Conservation (phyloP, 2,888 invertebrate species). For the Mesochorus sp. region DNA sequence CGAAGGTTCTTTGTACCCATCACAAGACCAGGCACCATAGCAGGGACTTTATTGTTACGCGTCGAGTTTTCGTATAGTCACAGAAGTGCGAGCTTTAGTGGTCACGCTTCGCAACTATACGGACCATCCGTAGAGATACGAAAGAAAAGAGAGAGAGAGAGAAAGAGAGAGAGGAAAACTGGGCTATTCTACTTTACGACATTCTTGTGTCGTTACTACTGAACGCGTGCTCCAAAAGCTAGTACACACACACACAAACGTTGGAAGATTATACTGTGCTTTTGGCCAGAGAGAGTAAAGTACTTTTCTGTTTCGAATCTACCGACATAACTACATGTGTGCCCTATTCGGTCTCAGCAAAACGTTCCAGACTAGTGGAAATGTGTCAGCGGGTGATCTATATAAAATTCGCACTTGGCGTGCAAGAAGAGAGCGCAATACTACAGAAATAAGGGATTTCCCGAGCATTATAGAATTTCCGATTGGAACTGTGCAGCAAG, state of each 20-base stretch:
- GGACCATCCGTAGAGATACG: no score
- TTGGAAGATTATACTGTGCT: constrained; percentile 1
- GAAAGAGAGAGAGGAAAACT: not conserved
- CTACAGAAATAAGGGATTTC: not conserved
- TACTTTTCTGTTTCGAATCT: not conserved
- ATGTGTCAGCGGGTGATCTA: constrained; percentile 11
- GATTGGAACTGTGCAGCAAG: no score
- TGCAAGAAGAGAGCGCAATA: not conserved
- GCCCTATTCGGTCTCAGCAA: not conserved
- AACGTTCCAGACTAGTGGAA: not conserved
- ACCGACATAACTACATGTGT: not conserved
- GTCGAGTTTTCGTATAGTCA: not conserved
- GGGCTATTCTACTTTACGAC: constrained; percentile 37
- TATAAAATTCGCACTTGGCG: constrained; percentile 32
- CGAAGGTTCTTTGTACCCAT: not conserved
- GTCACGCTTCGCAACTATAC: not conserved
- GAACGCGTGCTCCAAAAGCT: not conserved
- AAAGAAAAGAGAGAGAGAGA: not conserved
- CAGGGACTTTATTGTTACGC: not conserved
- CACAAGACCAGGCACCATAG: not conserved
- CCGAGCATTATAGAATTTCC: no score
- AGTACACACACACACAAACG: not conserved
- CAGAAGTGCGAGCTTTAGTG: constrained; percentile 4
- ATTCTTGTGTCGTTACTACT: constrained; percentile 19
- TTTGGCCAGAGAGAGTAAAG: not conserved